Percentiles rank a stretch among this genome's conserved stretches.
phyloP scores from a whole-genome alignment of 2,797 vertebrate genomes.

The Halcyon chelicuti region DNA sequence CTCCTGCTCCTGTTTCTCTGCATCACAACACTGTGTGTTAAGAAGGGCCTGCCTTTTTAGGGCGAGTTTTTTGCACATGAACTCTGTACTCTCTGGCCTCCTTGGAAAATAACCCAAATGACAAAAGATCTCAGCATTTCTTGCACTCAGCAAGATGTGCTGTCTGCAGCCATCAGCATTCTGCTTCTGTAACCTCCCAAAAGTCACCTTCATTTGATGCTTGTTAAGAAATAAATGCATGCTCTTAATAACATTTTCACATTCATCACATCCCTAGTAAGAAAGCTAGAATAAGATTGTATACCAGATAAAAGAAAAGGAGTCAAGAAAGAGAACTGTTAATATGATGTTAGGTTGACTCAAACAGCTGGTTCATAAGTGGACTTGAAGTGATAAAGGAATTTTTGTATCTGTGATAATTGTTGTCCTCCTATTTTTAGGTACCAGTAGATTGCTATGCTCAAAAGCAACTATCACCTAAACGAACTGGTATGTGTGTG shows the following conservation, averaged over 20 bases:
- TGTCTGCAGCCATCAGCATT: background rate
- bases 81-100: background rate
- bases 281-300: background rate
- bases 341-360: background rate
- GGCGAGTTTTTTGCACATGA: background rate
- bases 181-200: background rate
- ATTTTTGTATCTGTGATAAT: background rate
- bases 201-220: background rate
- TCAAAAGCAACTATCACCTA: background rate
- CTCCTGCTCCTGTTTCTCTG: background rate
- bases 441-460: background rate
- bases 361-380: background rate
- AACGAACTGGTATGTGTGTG: background rate
- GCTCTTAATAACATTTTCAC: background rate
- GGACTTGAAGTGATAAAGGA: background rate
- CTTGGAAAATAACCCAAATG: background rate
- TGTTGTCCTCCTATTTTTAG: background rate
- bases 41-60: background rate
- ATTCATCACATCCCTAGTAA: background rate
- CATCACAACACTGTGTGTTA: fast-evolving
- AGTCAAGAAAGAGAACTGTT: background rate
- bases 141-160: background rate
- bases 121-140: background rate
- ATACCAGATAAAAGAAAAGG: background rate
- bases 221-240: background rate